Evolutionary conservation across 2,113 vertebrate genomes (phyloP).

Genomic region (Gasterosteus aculeatus): DNA sequence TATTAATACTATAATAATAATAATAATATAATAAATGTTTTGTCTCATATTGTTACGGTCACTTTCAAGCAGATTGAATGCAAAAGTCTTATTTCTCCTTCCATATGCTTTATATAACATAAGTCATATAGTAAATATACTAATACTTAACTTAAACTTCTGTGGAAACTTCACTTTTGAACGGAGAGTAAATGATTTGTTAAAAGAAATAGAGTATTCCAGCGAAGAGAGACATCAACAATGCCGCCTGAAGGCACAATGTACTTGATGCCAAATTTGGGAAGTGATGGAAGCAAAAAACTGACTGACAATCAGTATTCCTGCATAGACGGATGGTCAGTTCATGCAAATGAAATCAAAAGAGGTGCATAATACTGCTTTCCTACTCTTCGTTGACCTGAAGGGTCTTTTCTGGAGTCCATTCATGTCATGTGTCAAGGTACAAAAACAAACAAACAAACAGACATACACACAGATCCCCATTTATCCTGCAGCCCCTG

Average conservation of each 20-base stretch:
- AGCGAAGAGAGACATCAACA: no score
- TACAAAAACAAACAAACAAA: constrained; percentile 11
- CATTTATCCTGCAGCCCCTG: constrained; percentile 1
- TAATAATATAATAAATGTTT: no score
- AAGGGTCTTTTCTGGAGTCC: constrained; percentile 39
- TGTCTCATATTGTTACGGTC: background rate
- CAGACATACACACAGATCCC: background rate
- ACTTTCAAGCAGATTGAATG: background rate
- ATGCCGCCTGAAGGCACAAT: no score
- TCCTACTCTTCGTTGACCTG: constrained; percentile 26
- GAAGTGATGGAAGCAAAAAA: background rate
- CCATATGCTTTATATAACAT: background rate
- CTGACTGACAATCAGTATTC: no score
- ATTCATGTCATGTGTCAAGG: constrained; percentile 32
- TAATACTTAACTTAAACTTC: background rate
- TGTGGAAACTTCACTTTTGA: background rate
- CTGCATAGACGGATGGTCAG: background rate
- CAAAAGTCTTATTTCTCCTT: background rate
- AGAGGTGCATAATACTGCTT: constrained; percentile 29
- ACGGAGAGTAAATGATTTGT: background rate
- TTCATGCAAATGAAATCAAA: constrained; percentile 5
- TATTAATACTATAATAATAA: no score
- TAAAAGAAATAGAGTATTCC: background rate
- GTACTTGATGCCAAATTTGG: no score
- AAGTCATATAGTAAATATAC: background rate